These are phyloP conservation scores for Adoxophyes honmai DNA, from an alignment of 1,140 invertebrate genomes.

Conservation along the genomic window DNA sequence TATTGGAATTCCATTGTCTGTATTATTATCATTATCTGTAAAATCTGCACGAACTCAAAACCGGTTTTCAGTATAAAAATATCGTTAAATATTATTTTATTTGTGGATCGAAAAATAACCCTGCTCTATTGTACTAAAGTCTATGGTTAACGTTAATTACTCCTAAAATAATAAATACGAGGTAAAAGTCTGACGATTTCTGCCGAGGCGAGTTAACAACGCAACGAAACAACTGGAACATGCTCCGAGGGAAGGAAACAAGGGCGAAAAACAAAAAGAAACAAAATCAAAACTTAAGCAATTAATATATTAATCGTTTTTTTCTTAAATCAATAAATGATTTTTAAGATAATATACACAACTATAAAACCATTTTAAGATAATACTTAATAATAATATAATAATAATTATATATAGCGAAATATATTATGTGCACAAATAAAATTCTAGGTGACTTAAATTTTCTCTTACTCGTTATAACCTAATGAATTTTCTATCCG, in stretches of 20 bases:
- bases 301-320: conserved; percentile 77
- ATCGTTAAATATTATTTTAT: conserved; percentile 59
- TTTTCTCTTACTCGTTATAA: conserved; percentile 72
- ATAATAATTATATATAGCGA: conserved; percentile 78
- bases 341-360: conserved; percentile 73
- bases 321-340: conserved; percentile 76
- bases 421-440: conserved; percentile 83
- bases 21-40: conserved; percentile 48
- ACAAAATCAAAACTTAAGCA: conserved; percentile 75
- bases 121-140: conserved; percentile 75
- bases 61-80: conserved; percentile 76
- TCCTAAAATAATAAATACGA: conserved; percentile 73
- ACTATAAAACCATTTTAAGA: conserved; percentile 76
- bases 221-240: conserved; percentile 38
- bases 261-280: conserved; percentile 61
- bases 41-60: conserved; percentile 71
- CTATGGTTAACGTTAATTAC: conserved; percentile 75
- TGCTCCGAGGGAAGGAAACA: conserved; percentile 50
- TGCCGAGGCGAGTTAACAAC: conserved; percentile 52
- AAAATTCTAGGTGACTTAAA: conserved; percentile 82
- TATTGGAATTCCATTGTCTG: conserved; percentile 68
- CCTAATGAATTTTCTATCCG: conserved; percentile 74
- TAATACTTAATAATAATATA: conserved; percentile 75
- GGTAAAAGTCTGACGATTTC: conserved; percentile 72
- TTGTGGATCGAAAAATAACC: conserved; percentile 76